Base-by-base conservation (phyloP, 2,888 invertebrate species). In the Drosophila diplacantha region DNA sequence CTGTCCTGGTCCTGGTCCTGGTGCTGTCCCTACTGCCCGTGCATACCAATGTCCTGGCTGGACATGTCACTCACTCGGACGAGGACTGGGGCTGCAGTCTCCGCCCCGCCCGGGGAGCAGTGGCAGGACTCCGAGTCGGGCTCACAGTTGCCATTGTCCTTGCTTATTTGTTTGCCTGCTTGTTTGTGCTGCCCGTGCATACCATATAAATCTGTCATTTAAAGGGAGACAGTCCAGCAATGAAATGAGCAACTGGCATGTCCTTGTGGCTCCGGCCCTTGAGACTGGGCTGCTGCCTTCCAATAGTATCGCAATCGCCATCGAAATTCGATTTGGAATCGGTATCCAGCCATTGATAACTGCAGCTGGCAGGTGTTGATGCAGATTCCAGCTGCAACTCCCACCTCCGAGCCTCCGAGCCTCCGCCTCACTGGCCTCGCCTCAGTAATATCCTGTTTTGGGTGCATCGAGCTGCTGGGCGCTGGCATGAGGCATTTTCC, bases 181-280 rank as follows among this genome's bases (percentile, higher is more conserved):
- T 38, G 43, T 52, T 52, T 26, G 37, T 43, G 43, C 12, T 18
- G 37, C 47, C 62, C 53, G 39, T 63, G 63, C 65, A 68, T 71
- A 65, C 69, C 69, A 53, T 67, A 81, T 79, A 78, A 78, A 78
- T 79, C 76, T 71, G 71, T 54, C 79, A 79, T 73, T 81, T 69
- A 69, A 69, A 58, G 68, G 24, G 38, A 54, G 60, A 29, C 35
- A 47, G 41, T n/a, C 32, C 1, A 11, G 52, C 65, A 66, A 66
- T 59, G 66, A 41, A 35, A 64, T 37, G 49, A 64, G 59, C 47
- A 63, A 61, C 24, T 12, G 24, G 29, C 29, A 29, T 29, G 29
- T 11, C 54, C 50, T 50, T 54, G 54, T n/a, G 14, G 20, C 34
- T n/a, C 14, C 26, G 18, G 16, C 11, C 18, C 18, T 18, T 29